Conservation (phyloP, 2,113 vertebrate species). For the Anthoscopus minutus region DNA sequence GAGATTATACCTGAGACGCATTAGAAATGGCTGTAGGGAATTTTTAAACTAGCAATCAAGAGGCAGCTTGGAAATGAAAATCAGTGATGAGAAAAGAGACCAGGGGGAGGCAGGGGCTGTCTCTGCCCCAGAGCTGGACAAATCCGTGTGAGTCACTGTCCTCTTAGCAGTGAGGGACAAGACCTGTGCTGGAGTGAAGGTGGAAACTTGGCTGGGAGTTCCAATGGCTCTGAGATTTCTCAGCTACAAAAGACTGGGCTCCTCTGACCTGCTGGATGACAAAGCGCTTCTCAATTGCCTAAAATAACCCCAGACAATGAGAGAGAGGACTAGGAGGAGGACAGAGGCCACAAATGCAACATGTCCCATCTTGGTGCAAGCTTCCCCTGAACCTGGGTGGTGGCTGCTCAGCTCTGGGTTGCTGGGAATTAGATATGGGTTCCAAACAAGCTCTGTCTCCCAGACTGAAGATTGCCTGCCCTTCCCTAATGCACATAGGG, state of each 20-base stretch:
- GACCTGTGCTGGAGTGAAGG: background rate
- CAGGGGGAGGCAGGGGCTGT: background rate
- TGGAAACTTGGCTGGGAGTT: background rate
- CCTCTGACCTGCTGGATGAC: background rate
- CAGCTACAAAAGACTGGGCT: background rate
- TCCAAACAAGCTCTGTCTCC: background rate
- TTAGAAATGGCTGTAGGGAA: background rate
- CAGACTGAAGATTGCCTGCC: background rate
- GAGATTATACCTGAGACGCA: background rate
- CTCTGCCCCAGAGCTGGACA: background rate
- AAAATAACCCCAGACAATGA: background rate
- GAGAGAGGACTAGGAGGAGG: background rate
- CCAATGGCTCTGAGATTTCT: background rate
- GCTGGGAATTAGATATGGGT: background rate
- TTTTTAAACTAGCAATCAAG: background rate
- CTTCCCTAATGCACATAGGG: background rate
- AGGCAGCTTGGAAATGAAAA: background rate
- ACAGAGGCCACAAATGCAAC: background rate
- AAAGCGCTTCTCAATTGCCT: background rate
- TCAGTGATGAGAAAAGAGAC: background rate
- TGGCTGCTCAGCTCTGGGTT: background rate
- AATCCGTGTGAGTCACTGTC: background rate
- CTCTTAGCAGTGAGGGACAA: background rate
- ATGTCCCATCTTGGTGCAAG: fast-evolving
- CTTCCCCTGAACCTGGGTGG: background rate